Conservation (phyloP, 2,888 invertebrate genomes). For the Morpho helenor region DNA sequence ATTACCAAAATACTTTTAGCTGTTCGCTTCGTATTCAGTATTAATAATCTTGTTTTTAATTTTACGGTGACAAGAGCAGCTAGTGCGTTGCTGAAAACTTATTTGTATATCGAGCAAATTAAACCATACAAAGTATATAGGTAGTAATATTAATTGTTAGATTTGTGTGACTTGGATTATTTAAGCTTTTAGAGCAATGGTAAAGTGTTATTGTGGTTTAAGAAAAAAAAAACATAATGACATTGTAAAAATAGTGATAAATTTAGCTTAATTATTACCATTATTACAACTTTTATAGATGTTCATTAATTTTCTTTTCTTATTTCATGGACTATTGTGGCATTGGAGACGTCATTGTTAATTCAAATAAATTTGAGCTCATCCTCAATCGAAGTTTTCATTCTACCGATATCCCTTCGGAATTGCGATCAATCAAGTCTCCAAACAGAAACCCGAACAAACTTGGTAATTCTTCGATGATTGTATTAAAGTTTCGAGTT, state of each 20-base stretch:
- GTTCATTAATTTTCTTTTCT: constrained; percentile 75
- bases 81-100: constrained; percentile 60
- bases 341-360: constrained; percentile 79
- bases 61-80: constrained; percentile 47
- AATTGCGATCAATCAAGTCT: constrained; percentile 26
- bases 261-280: constrained; percentile 77
- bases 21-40: constrained; percentile 72
- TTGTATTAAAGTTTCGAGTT: constrained; percentile 21
- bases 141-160: constrained; percentile 77
- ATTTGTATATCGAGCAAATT: constrained; percentile 78
- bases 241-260: constrained; percentile 79
- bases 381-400: constrained; percentile 74
- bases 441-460: constrained; percentile 29
- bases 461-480: constrained; percentile 22
- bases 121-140: constrained; percentile 75
- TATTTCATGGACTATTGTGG: constrained; percentile 75
- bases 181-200: constrained; percentile 76
- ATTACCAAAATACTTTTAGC: constrained; percentile 73
- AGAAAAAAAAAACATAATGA: constrained; percentile 71
- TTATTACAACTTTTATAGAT: constrained; percentile 80
- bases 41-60: constrained; percentile 64
- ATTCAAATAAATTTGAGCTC: constrained; percentile 78
- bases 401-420: constrained; percentile 49
- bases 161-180: constrained; percentile 78
- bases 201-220: constrained; percentile 79